A percentile compares a stretch with the other conserved stretches of the same genome.
Conservation (phyloP, 1,140 invertebrate species). For the Diachasmimorpha longicaudata region DNA sequence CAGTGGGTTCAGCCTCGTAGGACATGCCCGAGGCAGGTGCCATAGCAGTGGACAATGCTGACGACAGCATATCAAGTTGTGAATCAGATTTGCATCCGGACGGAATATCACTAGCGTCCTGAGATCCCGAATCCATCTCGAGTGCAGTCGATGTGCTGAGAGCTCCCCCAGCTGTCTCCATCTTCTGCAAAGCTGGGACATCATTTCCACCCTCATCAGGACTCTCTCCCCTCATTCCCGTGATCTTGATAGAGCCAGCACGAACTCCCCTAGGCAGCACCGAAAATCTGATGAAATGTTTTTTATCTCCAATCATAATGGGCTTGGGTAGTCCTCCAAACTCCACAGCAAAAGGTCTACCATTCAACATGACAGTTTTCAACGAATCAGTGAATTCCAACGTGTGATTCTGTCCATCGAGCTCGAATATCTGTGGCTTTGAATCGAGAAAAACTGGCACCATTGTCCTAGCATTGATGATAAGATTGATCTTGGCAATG, state of each 20-base stretch:
- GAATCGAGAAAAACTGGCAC: constrained; percentile 86
- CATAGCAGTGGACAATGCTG: constrained; percentile 68
- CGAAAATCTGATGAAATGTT: constrained; percentile 83
- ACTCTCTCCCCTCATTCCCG: constrained; percentile 69
- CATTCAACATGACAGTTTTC: constrained; percentile 81
- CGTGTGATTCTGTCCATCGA: constrained; percentile 77
- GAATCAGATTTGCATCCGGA: constrained; percentile 49
- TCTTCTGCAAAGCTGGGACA: constrained; percentile 32
- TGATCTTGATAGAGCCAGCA: constrained; percentile 72
- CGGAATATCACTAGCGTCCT: constrained; percentile 49
- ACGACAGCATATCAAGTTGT: constrained; percentile 69
- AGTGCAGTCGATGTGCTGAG: constrained; percentile 36
- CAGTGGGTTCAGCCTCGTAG: constrained; percentile 62
- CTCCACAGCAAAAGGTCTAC: constrained; percentile 80
- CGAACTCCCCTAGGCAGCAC: constrained; percentile 77
- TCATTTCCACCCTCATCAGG: constrained; percentile 45
- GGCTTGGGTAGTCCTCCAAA: constrained; percentile 93
- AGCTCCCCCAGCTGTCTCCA: neutral
- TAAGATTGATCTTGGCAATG: constrained; percentile 81
- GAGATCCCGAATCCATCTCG: constrained; percentile 52
- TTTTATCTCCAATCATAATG: constrained; percentile 78
- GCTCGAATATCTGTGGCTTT: constrained; percentile 80
- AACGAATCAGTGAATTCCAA: constrained; percentile 81
- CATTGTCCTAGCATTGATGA: constrained; percentile 79
- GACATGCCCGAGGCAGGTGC: constrained; percentile 64